Evolutionary conservation across 2,888 invertebrate genomes (phyloP), one percentile per base, ranked within the genome.

Genomic region (Caenorhabditis drosophilae): DNA sequence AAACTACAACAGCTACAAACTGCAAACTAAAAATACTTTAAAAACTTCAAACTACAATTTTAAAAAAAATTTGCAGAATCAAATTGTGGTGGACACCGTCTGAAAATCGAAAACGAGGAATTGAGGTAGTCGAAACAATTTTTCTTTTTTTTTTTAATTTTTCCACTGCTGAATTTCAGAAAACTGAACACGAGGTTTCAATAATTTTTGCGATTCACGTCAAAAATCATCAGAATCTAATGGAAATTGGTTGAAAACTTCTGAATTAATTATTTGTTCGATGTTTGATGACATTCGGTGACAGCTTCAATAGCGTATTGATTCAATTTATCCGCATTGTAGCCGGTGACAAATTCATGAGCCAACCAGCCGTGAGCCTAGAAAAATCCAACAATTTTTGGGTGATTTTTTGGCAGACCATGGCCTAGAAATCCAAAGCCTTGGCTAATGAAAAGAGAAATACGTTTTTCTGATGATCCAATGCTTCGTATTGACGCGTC

Each of bases 271-370:
- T 31, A 9, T 31, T 31, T n/a, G n/a, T n/a, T n/a, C n/a, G n/a
- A n/a, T n/a, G n/a, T n/a, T n/a, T n/a, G n/a, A 31, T 12, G 12
- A 31, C 12, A 9, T 31, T 31, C 4, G 11, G 36, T 15, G 7
- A 69, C 70, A 20, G 75, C 70, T 12, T 60, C 55, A 20, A 53
- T 27, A 18, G 76, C 51, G 69, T 73, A 64, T 52, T 60, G 36
- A 51, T 77, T 73, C 38, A 77, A 50, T n/a, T 47, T 34, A 3
- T 52, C 38, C 26, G 64, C 73, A 25, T 76, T 52, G 49, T 76
- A 76, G 31, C 70, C 63, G 2, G 62, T 61, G 1, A 76, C 72
- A 47, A 76, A 54, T 9, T 40, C 34, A 54, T 64, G 50, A 11
- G 55, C 22, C 31, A 57, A 20, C 69, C 57, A 57, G 27, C 45